These are phyloP conservation scores for Bujurquina vittata DNA, from an alignment of 2,113 vertebrate species.

Conservation along the genomic window DNA sequence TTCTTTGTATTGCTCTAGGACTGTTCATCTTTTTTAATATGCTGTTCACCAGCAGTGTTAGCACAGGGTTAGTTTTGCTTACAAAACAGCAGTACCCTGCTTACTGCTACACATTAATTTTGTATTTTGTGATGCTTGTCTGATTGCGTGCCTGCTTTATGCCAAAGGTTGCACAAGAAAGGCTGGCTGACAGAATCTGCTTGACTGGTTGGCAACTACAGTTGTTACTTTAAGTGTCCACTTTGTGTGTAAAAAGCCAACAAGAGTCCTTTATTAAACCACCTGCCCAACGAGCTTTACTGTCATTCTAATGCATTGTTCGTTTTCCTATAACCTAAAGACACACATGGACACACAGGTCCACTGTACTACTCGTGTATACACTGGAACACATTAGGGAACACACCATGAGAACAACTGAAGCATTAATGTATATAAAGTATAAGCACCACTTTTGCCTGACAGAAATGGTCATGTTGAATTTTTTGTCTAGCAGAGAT, in stretches of 20 bases:
- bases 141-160: not conserved
- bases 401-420: not conserved
- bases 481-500: no score
- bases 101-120: constrained; percentile 9
- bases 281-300: not conserved
- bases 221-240: not conserved
- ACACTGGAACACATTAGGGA: not conserved
- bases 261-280: not conserved
- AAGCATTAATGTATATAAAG: not conserved
- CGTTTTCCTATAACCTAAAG: not conserved
- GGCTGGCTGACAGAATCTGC: not conserved
- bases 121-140: not conserved
- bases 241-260: not conserved
- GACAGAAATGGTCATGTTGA: not conserved
- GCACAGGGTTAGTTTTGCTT: constrained; percentile 20
- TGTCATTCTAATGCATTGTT: not conserved
- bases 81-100: constrained; percentile 13
- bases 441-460: not conserved
- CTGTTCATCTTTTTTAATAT: not conserved
- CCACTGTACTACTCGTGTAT: not conserved
- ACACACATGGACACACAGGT: not conserved
- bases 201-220: not conserved
- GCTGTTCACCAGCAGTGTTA: not conserved
- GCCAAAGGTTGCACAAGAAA: not conserved
- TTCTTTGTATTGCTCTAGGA: not conserved